A percentile compares a stretch with the other conserved stretches of the same genome.
phyloP scores from a whole-genome alignment of 2,113 vertebrate species.

The Phalacrocorax pelagicus region DNA sequence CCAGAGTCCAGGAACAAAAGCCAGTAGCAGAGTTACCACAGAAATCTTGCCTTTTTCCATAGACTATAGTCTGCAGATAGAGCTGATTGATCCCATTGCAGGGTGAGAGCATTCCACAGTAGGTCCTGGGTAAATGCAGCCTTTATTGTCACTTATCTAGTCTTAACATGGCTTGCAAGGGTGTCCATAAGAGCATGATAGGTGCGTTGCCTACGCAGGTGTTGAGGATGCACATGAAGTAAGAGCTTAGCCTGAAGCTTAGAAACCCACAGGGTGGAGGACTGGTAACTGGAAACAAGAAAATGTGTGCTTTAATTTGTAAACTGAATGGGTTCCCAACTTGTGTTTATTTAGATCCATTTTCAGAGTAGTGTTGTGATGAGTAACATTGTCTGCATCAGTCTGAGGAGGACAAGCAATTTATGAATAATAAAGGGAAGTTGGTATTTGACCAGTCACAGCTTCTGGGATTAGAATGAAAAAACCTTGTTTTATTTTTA shows the following conservation, averaged over 20 bases:
- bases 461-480: background rate
- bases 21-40: background rate
- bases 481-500: background rate
- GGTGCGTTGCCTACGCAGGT: background rate
- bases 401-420: background rate
- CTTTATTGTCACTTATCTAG: background rate
- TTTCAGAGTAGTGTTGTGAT: background rate
- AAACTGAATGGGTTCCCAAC: background rate
- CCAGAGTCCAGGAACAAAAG: background rate
- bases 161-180: background rate
- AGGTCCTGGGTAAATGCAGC: background rate
- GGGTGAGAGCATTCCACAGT: background rate
- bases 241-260: background rate
- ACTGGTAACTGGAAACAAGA: background rate
- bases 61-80: background rate
- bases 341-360: background rate
- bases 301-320: background rate
- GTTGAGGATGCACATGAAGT: background rate
- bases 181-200: background rate
- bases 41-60: fast-evolving
- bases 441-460: background rate
- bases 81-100: background rate
- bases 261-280: background rate
- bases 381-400: background rate
- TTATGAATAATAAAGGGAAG: background rate